Conservation (phyloP, 2,113 vertebrate species). For the Dasypus novemcinctus region DNA sequence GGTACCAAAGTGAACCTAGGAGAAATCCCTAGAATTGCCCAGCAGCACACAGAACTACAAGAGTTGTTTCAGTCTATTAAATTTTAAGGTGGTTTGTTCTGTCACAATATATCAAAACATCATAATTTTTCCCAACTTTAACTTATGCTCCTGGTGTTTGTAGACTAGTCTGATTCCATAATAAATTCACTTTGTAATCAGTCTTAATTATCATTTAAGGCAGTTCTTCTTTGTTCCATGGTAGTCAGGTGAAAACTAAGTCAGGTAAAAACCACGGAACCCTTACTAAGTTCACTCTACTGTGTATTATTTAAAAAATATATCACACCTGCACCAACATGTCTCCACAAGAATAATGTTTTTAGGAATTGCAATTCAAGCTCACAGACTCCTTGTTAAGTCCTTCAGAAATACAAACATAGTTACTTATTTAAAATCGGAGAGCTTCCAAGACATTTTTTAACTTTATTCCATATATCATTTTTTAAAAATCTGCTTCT, state of each 20-base stretch:
- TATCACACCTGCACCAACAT: no score
- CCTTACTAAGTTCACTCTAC: no score
- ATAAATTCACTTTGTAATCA: neutral
- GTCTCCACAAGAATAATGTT: no score
- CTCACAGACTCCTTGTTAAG: no score
- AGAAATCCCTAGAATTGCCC: neutral
- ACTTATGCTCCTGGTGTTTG: neutral
- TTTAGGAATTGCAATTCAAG: no score
- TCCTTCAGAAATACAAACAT: neutral
- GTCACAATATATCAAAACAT: neutral
- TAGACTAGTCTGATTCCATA: conserved; percentile 28
- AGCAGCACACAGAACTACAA: neutral
- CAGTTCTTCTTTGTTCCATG: no score
- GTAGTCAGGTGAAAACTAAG: no score
- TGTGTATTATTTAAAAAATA: no score
- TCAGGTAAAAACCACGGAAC: no score
- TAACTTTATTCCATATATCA: neutral
- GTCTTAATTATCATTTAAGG: neutral
- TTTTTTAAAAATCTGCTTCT: neutral
- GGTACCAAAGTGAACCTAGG: neutral
- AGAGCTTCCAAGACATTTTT: neutral
- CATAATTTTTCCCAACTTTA: neutral
- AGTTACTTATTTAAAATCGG: neutral
- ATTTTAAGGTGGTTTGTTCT: neutral
- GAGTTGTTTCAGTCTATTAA: neutral